Percentiles rank a stretch among this genome's conserved stretches.
These are phyloP conservation scores for Calephelis nemesis DNA, from an alignment of 1,140 invertebrate genomes.

Conservation along the genomic window DNA sequence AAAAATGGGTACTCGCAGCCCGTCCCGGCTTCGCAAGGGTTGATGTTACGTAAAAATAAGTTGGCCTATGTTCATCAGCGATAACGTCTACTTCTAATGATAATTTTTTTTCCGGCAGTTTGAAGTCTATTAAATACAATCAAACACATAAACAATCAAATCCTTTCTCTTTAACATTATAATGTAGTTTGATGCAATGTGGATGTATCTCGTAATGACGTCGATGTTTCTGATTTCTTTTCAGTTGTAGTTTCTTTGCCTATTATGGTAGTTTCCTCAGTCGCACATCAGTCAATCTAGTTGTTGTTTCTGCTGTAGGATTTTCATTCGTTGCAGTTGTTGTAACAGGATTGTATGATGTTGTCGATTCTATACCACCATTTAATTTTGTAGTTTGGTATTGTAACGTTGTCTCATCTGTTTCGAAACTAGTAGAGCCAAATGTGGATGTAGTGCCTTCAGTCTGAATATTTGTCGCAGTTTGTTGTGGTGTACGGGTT, in stretches of 20 bases:
- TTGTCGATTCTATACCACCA: neutral
- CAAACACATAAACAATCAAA: too few species aligned
- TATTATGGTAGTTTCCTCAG: conserved; percentile 1
- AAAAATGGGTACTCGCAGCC: too few species aligned
- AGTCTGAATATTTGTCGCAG: neutral
- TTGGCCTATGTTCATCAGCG: too few species aligned
- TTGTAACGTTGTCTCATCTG: neutral
- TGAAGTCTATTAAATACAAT: too few species aligned
- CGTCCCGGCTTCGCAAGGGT: too few species aligned
- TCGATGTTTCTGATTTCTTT: conserved; percentile 7
- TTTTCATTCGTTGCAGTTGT: conserved; percentile 1
- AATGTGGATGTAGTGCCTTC: neutral
- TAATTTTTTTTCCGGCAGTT: too few species aligned
- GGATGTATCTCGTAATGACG: conserved; percentile 8
- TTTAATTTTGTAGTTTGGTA: neutral
- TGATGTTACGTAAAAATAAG: too few species aligned
- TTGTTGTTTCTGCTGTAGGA: conserved; percentile 12
- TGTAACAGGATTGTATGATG: conserved; percentile 8
- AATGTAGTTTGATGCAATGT: conserved; percentile 1
- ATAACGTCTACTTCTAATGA: too few species aligned
- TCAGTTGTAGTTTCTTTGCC: conserved; percentile 2
- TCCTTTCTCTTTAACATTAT: too few species aligned
- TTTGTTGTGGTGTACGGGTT: neutral
- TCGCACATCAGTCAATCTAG: neutral
- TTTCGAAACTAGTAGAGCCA: neutral